These are phyloP conservation scores for Noctuana brunneofusca DNA, from an alignment of 2,888 invertebrate genomes.

Conservation along the genomic window DNA sequence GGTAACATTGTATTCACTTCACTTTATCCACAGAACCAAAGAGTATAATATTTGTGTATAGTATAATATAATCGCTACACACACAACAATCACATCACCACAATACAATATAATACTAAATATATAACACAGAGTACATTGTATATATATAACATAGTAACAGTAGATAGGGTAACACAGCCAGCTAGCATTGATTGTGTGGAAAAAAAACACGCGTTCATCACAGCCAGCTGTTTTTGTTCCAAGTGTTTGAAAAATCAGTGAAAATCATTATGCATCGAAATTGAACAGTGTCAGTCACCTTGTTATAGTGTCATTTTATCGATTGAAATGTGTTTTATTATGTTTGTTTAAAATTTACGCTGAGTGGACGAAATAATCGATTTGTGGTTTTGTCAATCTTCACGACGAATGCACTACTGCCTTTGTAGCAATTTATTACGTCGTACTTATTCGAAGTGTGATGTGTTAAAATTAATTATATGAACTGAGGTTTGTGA, in stretches of 20 bases:
- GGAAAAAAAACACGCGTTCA: slow-evolving; percentile 60
- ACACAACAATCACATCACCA: no score
- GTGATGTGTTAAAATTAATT: slow-evolving; percentile 56
- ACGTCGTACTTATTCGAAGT: slow-evolving; percentile 65
- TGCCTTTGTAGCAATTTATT: slow-evolving; percentile 63
- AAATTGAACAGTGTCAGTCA: slow-evolving; percentile 76
- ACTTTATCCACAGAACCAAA: background rate
- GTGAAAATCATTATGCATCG: slow-evolving; percentile 71
- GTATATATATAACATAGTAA: no score
- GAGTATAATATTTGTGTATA: no score
- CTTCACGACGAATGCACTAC: slow-evolving; percentile 63
- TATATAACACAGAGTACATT: no score
- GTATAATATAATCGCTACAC: no score
- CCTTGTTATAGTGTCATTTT: slow-evolving; percentile 61
- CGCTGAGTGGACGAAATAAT: slow-evolving; percentile 56
- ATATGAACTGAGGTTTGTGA: slow-evolving; percentile 20
- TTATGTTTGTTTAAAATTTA: slow-evolving; percentile 57
- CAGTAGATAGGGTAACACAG: background rate
- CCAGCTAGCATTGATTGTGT: slow-evolving; percentile 40
- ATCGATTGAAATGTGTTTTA: slow-evolving; percentile 57
- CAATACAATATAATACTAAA: no score
- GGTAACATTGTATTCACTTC: background rate
- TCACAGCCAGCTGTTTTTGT: slow-evolving; percentile 77
- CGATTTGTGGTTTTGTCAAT: slow-evolving; percentile 71
- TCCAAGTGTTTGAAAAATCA: slow-evolving; percentile 63